Base-by-base conservation (phyloP, 2,888 invertebrate species). In the Callinectes sapidus region DNA sequence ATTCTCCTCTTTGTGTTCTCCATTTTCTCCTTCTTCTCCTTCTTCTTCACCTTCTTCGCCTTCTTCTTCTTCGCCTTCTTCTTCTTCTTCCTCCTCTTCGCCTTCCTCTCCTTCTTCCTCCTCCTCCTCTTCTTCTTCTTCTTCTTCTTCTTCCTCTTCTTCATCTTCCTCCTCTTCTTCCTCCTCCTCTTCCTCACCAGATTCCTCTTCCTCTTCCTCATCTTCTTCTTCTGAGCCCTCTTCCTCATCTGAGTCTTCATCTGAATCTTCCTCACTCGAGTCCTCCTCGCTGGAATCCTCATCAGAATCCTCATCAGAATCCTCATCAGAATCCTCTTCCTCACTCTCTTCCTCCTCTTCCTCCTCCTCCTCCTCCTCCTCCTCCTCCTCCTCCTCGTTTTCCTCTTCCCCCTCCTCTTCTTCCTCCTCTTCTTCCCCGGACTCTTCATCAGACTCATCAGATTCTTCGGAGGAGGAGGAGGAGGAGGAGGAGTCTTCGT, bases 321-420 rank as follows among this genome's bases (percentile, higher is more conserved):
- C 87, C n/a, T 87, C 87, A 18, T 55, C 71, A 18, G 1, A 13
- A 0, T 23, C 71, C 13, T 61, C 42, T 0, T 86, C 66, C 5
- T 48, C n/a, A 0, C 54, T 54, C 0, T 48, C n/a, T 0, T 87
- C 87, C 28, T 39, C 88, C 1, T 55, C 55, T 61, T 85, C 89
- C 13, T 91, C 86, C 1, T n/a, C 71, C 6, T 89, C 91, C 3
- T 94, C 91, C 1, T 81, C 71, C 0, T 87, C 91, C 23, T 94
- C 92, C 1, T 90, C 87, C 2, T 35, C 90, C 13, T 91, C 91
- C 0, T 90, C 81, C 16, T 86, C 89, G 0, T 94, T 39, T 1
- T 94, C 94, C 10, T 92, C 91, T 10, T 89, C 92, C 16, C 87
- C 92, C 35, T 89, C 71, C 90, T 92, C 88, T 35, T 90, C 91